Base-by-base conservation (phyloP, 2,113 vertebrate genomes). In the Candoia aspera region DNA sequence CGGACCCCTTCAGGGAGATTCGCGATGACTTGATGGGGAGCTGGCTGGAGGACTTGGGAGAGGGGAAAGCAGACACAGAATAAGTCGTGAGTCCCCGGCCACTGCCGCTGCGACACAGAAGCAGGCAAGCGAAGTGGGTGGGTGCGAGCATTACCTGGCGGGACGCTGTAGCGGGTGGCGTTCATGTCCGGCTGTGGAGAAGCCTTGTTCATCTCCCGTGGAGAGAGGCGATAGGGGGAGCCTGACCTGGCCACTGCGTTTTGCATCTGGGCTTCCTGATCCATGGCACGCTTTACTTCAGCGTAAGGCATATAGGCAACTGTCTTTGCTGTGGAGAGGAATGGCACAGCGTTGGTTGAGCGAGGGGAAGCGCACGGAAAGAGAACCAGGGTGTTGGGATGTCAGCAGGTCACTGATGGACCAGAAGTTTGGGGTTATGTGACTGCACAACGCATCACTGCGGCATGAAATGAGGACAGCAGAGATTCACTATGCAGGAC, bases 21-120 rank as follows among this genome's bases (percentile, higher is more conserved):
- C 89, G 98, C 98, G 95, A 98, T 98, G 93, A 99, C 97, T 96
- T 99, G 99, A 97, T 98, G 99, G 84, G 99, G 98, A 91, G 99
- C 98, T 86, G 98, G 98, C 93, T 99, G 99, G 64, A 99, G 98
- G 86, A 99, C 99, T 99, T 96, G 57, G 68, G 58, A 59, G 93
- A 10, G 49, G 73, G 8, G 11, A 26, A 21, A 24, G 24, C 1
- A 33, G 64, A n/a, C 1, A 4, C 0, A 13, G 62, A 12, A 5
- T 29, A 5, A 64, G 26, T 68, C 0, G 64, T 15, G 2, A 33
- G n/a, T 73, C 13, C 5, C 13, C 13, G 29, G 62, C 26, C 29
- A 68, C 62, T 13, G 0, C 62, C 26, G 12, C 29, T 15, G 11
- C 29, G n/a, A 26, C 2, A 5, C 62, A 62, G 26, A 62, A 26